Percentiles rank a stretch among this genome's conserved stretches.
Conservation (phyloP, 92 coral and sea anemone species). For the Galaxea fascicularis region DNA sequence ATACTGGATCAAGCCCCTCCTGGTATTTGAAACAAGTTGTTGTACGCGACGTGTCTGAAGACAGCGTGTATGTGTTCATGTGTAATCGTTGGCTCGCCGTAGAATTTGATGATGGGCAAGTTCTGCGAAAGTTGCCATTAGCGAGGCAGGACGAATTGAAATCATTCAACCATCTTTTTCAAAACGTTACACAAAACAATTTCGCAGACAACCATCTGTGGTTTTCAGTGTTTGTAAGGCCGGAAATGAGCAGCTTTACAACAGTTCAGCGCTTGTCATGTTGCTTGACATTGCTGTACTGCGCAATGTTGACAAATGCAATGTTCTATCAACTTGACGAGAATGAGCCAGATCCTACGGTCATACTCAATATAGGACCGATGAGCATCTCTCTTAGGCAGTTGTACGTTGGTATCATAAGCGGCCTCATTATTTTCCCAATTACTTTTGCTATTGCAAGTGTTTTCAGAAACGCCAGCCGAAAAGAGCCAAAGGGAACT, state of each 20-base stretch:
- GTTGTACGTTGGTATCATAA: conserved; percentile 71
- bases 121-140: conserved; percentile 72
- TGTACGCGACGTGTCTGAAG: conserved; percentile 80
- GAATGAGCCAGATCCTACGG: conserved; percentile 47
- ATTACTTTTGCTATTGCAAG: conserved; percentile 63
- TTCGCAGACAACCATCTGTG: conserved; percentile 86
- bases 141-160: conserved; percentile 75
- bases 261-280: conserved; percentile 92
- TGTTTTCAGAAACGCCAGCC: conserved; percentile 74
- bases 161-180: conserved; percentile 76
- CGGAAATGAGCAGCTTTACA: conserved; percentile 83
- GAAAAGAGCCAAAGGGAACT: conserved; percentile 10
- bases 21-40: conserved; percentile 90
- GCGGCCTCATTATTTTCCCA: conserved; percentile 83
- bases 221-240: conserved; percentile 88
- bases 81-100: conserved; percentile 97
- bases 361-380: conserved; percentile 57
- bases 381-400: conserved; percentile 53
- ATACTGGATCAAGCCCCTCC: conserved; percentile 83
- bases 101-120: conserved; percentile 89
- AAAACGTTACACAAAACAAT: conserved; percentile 60
- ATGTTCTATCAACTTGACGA: conserved; percentile 59
- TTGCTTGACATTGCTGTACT: conserved; percentile 77
- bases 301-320: conserved; percentile 83
- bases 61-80: conserved; percentile 76